Evolutionary conservation across 2,888 invertebrate genomes (phyloP).

Genomic region (Cephus pulcher): DNA sequence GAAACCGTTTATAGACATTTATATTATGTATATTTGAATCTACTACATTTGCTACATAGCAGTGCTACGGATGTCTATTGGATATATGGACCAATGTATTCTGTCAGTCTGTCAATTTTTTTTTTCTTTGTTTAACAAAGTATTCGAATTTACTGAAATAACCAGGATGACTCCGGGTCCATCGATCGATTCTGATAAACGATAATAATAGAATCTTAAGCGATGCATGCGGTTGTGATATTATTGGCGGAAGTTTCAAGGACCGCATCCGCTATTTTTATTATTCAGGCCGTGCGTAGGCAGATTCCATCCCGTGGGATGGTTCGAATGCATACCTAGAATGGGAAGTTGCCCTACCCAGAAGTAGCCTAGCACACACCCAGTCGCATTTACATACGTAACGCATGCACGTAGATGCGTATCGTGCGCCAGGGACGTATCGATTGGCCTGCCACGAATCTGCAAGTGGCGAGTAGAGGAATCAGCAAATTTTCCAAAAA

Average conservation of each 20-base stretch:
- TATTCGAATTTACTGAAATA: not conserved
- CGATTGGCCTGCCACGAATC: not conserved
- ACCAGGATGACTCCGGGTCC: not conserved
- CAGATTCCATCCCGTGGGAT: not conserved
- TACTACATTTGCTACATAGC: not conserved
- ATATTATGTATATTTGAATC: not conserved
- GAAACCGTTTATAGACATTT: not conserved
- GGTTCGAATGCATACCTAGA: not conserved
- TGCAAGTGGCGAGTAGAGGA: not conserved
- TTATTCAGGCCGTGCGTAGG: not conserved
- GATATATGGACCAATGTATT: not conserved
- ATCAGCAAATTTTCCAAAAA: not conserved
- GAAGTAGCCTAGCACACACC: not conserved
- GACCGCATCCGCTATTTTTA: not conserved
- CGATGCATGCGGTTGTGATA: not conserved
- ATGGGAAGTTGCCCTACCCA: not conserved
- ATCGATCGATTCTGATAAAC: not conserved
- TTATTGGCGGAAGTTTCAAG: not conserved
- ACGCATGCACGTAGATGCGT: not conserved
- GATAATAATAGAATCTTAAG: not conserved
- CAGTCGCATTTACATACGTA: not conserved
- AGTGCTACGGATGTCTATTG: not conserved
- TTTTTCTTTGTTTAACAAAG: not conserved
- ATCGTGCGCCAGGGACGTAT: not conserved
- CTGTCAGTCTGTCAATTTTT: not conserved